phyloP scores from a whole-genome alignment of 2,888 invertebrate genomes.

The Nephrocerus scutellatus region DNA sequence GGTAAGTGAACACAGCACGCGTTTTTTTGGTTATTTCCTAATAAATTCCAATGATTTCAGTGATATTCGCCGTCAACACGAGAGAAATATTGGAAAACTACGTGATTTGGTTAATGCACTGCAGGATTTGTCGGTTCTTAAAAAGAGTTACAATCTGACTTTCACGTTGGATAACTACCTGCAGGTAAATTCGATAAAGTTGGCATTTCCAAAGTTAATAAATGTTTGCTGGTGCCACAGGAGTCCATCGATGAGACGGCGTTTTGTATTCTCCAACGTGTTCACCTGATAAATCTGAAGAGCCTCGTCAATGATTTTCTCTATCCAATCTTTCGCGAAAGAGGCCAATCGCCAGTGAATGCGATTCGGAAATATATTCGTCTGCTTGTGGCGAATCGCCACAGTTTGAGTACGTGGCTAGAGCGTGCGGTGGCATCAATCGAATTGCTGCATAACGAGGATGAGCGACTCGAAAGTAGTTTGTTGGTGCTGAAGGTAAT shows the following conservation, averaged over 20 bases:
- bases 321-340: conserved; percentile 44
- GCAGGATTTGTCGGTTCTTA: conserved; percentile 41
- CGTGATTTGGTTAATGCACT: conserved; percentile 38
- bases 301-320: conserved; percentile 42
- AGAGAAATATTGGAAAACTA: conserved; percentile 38
- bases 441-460: conserved; percentile 42
- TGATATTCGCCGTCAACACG: conserved; percentile 42
- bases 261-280: conserved; percentile 41
- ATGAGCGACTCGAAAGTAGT: conserved; percentile 41
- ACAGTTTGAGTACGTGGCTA: conserved; percentile 40
- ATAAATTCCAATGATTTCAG: conserved; percentile 21
- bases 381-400: conserved; percentile 37
- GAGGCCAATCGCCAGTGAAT: conserved; percentile 35
- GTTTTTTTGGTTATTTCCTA: not conserved
- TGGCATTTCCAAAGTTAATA: not conserved
- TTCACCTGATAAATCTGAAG: conserved; percentile 40
- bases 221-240: conserved; percentile 20
- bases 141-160: conserved; percentile 40
- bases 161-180: conserved; percentile 44
- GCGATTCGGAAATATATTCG: conserved; percentile 41
- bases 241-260: conserved; percentile 44
- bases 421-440: conserved; percentile 41
- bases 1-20: conserved; percentile 31
- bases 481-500: conserved; percentile 38
- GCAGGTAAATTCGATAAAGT: conserved; percentile 22